These are phyloP conservation scores for Microplitis demolitor DNA, from an alignment of 1,140 invertebrate genomes.

Conservation along the genomic window DNA sequence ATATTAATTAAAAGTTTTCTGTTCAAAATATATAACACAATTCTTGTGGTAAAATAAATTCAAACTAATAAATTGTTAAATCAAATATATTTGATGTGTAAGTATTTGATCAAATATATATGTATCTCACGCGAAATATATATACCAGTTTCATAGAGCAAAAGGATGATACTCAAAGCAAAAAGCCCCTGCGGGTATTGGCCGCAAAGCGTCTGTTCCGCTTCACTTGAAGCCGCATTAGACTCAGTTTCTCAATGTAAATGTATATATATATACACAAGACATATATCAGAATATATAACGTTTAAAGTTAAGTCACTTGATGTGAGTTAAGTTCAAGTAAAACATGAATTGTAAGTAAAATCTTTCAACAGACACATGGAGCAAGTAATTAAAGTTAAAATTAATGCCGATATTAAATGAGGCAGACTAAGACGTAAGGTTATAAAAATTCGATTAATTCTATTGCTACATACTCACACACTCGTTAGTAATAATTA, in stretches of 20 bases:
- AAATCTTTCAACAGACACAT: too few species aligned
- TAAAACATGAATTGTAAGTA: too few species aligned
- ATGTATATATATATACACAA: not conserved
- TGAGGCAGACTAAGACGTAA: not conserved
- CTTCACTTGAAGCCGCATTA: slow-evolving; percentile 4
- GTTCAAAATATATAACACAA: too few species aligned
- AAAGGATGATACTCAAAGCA: not conserved
- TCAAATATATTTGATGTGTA: too few species aligned
- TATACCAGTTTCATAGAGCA: not conserved
- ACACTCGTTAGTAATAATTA: slow-evolving; percentile 10
- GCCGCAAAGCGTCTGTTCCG: too few species aligned
- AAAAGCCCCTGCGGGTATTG: not conserved
- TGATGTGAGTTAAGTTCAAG: too few species aligned
- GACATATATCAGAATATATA: not conserved
- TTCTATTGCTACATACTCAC: not conserved
- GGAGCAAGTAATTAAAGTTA: not conserved
- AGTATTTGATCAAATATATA: not conserved
- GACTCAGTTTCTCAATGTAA: not conserved
- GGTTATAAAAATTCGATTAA: not conserved
- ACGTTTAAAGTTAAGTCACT: too few species aligned
- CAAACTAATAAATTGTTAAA: too few species aligned
- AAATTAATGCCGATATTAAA: not conserved
- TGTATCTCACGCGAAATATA: too few species aligned
- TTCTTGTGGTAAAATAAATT: too few species aligned
- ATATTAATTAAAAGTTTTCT: too few species aligned